Percentiles rank a stretch among this genome's conserved stretches.
These are phyloP conservation scores for Cephus rjabovi DNA, from an alignment of 2,888 invertebrate genomes.

Conservation along the genomic window DNA sequence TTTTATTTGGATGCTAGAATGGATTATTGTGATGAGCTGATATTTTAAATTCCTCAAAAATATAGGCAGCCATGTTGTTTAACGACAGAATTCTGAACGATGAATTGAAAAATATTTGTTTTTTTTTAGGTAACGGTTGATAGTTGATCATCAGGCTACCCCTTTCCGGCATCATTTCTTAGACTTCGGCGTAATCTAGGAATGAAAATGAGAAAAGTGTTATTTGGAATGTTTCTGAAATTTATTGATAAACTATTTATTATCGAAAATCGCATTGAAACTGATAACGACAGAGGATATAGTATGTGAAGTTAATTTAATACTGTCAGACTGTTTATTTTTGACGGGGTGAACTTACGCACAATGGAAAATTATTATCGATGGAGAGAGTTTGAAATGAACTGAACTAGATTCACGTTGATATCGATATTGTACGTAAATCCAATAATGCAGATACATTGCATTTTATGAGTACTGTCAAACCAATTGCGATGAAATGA, in stretches of 20 bases:
- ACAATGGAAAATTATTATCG: neutral
- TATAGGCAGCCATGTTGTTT: slow-evolving; percentile 70
- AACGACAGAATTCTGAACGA: slow-evolving; percentile 73
- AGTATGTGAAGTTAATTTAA: neutral
- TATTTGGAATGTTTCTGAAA: neutral
- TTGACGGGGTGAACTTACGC: neutral
- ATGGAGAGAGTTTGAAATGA: neutral
- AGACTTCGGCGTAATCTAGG: slow-evolving; percentile 74
- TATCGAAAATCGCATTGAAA: neutral
- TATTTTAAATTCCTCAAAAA: slow-evolving; percentile 73
- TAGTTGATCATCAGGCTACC: slow-evolving; percentile 77
- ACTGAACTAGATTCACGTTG: neutral
- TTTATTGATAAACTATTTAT: too few species aligned
- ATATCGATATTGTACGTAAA: neutral
- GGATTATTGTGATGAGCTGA: slow-evolving; percentile 58
- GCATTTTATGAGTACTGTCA: neutral
- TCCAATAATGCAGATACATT: neutral
- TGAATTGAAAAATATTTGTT: slow-evolving; percentile 75
- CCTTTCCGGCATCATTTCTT: slow-evolving; percentile 75
- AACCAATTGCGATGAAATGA: neutral
- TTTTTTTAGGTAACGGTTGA: slow-evolving; percentile 72
- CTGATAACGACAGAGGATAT: neutral
- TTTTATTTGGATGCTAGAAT: neutral
- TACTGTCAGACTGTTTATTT: neutral
- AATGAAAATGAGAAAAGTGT: neutral